These are phyloP conservation scores for Entelurus aequoreus DNA, from an alignment of 2,113 vertebrate genomes.

Conservation along the genomic window DNA sequence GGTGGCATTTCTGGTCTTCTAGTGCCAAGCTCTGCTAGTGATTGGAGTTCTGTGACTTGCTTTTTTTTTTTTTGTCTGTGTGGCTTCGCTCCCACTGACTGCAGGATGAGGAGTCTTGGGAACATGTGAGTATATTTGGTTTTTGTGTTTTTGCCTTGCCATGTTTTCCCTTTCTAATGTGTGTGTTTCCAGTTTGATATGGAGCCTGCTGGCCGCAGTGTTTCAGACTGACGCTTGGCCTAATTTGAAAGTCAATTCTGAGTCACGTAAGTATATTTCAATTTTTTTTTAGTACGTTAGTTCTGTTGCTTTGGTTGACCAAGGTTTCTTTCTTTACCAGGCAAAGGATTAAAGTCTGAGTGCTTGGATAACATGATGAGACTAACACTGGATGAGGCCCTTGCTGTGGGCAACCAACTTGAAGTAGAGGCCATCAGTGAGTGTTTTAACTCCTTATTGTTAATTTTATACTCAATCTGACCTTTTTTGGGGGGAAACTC, in stretches of 20 bases:
- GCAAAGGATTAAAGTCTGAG: slow-evolving; percentile 45
- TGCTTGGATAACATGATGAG: slow-evolving; percentile 65
- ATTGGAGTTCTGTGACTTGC: background rate
- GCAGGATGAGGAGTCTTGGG: slow-evolving; percentile 30
- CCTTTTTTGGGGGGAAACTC: background rate
- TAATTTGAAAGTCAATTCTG: slow-evolving; percentile 22
- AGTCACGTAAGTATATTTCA: slow-evolving; percentile 54
- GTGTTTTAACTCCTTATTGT: slow-evolving; percentile 14
- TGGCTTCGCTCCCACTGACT: background rate
- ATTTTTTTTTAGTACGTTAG: fast-evolving
- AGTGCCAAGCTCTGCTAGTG: slow-evolving; percentile 13
- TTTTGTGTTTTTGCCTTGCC: fast-evolving
- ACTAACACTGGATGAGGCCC: slow-evolving; percentile 57
- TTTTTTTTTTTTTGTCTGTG: background rate
- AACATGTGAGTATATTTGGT: slow-evolving; percentile 39
- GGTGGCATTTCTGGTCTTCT: slow-evolving; percentile 7
- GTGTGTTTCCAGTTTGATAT: slow-evolving; percentile 33
- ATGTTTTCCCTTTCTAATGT: background rate
- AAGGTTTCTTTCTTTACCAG: slow-evolving; percentile 21
- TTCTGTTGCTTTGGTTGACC: background rate
- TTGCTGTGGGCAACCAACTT: slow-evolving; percentile 61
- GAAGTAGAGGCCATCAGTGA: slow-evolving; percentile 70
- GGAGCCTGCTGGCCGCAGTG: slow-evolving; percentile 47
- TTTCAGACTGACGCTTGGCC: slow-evolving; percentile 43
- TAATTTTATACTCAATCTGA: background rate